Base-by-base conservation (phyloP, 2,888 invertebrate species). In the Brachyptera putata region DNA sequence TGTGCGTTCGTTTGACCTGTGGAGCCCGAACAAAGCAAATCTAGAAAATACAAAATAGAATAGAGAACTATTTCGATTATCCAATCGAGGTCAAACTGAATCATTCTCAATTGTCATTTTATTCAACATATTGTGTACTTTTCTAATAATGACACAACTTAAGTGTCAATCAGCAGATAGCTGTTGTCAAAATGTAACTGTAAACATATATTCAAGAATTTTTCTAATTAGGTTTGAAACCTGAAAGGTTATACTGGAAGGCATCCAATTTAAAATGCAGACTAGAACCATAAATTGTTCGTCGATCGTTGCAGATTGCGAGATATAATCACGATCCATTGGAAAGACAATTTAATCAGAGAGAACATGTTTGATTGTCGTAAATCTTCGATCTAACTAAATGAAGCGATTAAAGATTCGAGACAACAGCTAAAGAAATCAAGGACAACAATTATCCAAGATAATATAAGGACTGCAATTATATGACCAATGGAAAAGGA, bases 271-370 rank as follows among this genome's bases (percentile, higher is more conserved):
- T 49, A 49, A 49, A 49, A 22, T 49, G n/a, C 4, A 24, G 24
- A 49, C 22, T 25, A 49, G 49, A 22, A 21, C 49, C 14, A 49
- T 49, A 49, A 49, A 49, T 49, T 24, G 25, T 21, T 49, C 22
- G 39, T 22, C n/a, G n/a, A n/a, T n/a, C n/a, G n/a, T n/a, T 24
- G 49, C 24, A 49, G 49, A 49, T 49, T 49, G 49, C 49, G 22
- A 49, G 49, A 49, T 49, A 49, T n/a, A n/a, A n/a, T n/a, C n/a
- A n/a, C n/a, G n/a, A 24, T 21, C 49, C 49, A 18, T 49, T n/a
- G 24, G 49, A 49, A 49, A 49, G 21, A 49, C 49, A 49, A 49
- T 49, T 49, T 49, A 49, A 24, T 49, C 49, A 49, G 49, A 25
- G 14, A 49, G 25, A 49, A 18, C 22, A n/a, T n/a, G n/a, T 21